Evolutionary conservation across 2,113 vertebrate species (phyloP).

Genomic region (Salminus brasiliensis): DNA sequence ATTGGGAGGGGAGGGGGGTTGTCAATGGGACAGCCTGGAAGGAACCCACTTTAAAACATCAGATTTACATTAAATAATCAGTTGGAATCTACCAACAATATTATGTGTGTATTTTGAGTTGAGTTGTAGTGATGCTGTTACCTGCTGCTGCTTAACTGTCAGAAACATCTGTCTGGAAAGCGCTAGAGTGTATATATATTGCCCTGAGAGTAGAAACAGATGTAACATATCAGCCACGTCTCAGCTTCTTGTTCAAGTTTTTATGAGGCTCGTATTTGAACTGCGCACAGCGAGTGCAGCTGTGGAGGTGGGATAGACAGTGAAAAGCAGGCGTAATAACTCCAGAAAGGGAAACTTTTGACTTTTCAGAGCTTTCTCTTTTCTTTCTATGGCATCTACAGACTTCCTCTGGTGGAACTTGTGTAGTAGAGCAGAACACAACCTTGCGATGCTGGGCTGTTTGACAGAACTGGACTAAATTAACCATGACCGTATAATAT

Average conservation of each 20-base stretch:
- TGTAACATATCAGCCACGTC: background rate
- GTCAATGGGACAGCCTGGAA: too few species aligned
- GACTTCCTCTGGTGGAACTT: background rate
- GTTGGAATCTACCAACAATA: too few species aligned
- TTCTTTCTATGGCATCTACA: background rate
- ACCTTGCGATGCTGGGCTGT: background rate
- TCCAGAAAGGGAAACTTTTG: background rate
- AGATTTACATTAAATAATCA: too few species aligned
- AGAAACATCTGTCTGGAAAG: background rate
- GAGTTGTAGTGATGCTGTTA: too few species aligned
- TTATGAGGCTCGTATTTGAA: slow-evolving; percentile 3
- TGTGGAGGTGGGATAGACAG: background rate
- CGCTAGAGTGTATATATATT: background rate
- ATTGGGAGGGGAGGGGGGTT: too few species aligned
- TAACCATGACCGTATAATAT: background rate
- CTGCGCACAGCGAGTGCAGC: background rate
- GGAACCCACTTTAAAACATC: too few species aligned
- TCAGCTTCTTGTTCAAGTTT: background rate
- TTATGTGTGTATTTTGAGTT: too few species aligned
- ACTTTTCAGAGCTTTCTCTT: background rate
- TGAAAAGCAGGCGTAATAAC: background rate
- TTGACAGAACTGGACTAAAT: background rate
- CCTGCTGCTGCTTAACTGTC: background rate
- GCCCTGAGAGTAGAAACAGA: background rate
- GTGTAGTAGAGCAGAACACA: background rate